Conservation (phyloP, 92 coral and sea anemone genomes). For the Palythoa caribaeorum region DNA sequence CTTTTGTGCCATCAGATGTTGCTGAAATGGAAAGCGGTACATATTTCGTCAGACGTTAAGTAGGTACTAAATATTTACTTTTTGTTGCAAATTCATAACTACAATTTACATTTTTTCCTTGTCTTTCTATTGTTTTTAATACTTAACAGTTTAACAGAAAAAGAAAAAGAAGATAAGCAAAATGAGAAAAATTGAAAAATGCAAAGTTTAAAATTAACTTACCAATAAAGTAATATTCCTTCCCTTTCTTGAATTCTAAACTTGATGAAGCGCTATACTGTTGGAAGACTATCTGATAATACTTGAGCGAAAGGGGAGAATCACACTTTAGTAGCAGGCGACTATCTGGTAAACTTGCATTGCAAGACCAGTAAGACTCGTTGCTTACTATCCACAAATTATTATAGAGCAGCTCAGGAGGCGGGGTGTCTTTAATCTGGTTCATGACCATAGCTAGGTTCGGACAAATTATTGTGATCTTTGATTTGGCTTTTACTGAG, state of each 20-base stretch:
- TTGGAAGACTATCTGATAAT: constrained; percentile 29
- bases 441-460: constrained; percentile 34
- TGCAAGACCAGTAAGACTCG: constrained; percentile 37
- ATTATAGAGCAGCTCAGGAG: constrained; percentile 2
- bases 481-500: constrained; percentile 35
- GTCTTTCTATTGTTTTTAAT: too few species aligned
- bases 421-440: constrained; percentile 27
- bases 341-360: constrained; percentile 37
- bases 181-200: too few species aligned
- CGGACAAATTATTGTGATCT: constrained; percentile 36
- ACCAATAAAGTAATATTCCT: constrained; percentile 42
- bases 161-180: too few species aligned
- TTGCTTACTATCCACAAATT: constrained; percentile 37
- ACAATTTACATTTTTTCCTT: too few species aligned
- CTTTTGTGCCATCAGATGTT: constrained; percentile 42
- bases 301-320: constrained; percentile 10
- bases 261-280: constrained; percentile 25
- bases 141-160: too few species aligned
- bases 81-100: too few species aligned
- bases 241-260: constrained; percentile 32
- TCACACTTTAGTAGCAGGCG: constrained; percentile 6
- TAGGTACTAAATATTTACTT: too few species aligned
- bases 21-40: constrained; percentile 14
- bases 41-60: not conserved
- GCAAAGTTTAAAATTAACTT: not conserved